These are phyloP conservation scores for Spilarctia lutea DNA, from an alignment of 2,888 invertebrate species.

Conservation along the genomic window DNA sequence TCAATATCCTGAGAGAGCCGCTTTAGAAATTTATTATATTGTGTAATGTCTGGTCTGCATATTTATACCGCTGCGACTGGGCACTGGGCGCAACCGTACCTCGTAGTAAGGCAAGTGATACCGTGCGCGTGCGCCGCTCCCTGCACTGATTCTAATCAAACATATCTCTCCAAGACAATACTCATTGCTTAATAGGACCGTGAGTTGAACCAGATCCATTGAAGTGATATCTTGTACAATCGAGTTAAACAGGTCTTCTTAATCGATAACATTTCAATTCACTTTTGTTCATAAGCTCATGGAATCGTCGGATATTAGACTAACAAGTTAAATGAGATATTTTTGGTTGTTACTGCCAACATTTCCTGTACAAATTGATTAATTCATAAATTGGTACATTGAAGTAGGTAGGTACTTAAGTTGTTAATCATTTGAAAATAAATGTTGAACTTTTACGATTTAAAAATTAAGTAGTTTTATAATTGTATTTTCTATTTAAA, in stretches of 20 bases:
- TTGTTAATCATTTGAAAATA: background rate
- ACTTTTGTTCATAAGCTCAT: slow-evolving; percentile 34
- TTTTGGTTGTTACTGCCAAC: background rate
- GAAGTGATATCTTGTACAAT: slow-evolving; percentile 55
- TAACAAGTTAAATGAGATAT: background rate
- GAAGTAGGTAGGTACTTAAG: background rate
- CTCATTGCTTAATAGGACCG: slow-evolving; percentile 62
- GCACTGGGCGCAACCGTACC: slow-evolving; percentile 54
- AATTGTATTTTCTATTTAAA: slow-evolving; percentile 15
- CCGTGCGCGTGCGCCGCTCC: slow-evolving; percentile 55
- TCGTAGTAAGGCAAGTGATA: slow-evolving; percentile 42
- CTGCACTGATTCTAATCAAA: slow-evolving; percentile 64
- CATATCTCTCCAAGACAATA: slow-evolving; percentile 64
- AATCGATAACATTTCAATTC: slow-evolving; percentile 30
- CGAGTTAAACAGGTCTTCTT: slow-evolving; percentile 47
- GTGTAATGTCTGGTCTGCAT: slow-evolving; percentile 69
- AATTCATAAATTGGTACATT: slow-evolving; percentile 13
- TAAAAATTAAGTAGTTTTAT: slow-evolving; percentile 5
- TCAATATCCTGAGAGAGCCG: slow-evolving; percentile 57
- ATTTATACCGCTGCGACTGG: slow-evolving; percentile 65
- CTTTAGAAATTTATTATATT: slow-evolving; percentile 66
- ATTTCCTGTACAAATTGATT: background rate
- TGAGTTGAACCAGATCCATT: slow-evolving; percentile 51
- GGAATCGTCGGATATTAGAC: slow-evolving; percentile 10
- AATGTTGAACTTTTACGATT: background rate